Evolutionary conservation across 2,888 invertebrate genomes (phyloP).

Genomic region (Caenorhabditis macrosperma): DNA sequence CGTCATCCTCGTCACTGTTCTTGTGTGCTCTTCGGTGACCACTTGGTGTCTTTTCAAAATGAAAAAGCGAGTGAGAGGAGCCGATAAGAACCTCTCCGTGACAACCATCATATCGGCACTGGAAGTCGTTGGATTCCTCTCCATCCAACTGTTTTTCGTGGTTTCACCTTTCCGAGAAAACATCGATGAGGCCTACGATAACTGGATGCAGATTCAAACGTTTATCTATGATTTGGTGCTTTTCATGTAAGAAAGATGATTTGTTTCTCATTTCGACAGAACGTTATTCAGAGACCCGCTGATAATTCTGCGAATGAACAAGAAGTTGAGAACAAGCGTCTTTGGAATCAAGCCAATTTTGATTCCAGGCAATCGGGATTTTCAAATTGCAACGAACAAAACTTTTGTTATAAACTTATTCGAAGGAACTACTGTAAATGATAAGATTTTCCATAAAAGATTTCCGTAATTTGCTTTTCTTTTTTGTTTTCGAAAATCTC

Average conservation of each 20-base stretch:
- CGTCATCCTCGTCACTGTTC: neutral
- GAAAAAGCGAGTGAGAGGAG: neutral
- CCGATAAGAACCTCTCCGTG: slow-evolving; percentile 4
- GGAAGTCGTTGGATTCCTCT: slow-evolving; percentile 4
- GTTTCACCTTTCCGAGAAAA: neutral
- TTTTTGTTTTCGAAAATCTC: neutral
- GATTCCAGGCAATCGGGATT: neutral
- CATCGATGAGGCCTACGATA: neutral
- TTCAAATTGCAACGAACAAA: neutral
- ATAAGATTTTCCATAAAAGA: neutral
- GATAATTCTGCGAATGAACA: neutral
- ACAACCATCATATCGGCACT: neutral
- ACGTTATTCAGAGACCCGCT: neutral
- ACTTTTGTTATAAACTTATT: too few relatives aligned
- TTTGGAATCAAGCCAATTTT: neutral
- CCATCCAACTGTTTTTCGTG: neutral
- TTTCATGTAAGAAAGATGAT: slow-evolving; percentile 11
- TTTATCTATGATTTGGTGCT: neutral
- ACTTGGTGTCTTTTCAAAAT: neutral
- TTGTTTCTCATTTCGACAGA: too few relatives aligned
- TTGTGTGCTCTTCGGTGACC: neutral
- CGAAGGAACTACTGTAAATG: neutral
- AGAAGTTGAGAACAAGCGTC: neutral
- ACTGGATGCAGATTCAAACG: neutral
- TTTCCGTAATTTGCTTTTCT: neutral